Evolutionary conservation across 2,113 vertebrate species (phyloP), one percentile per base, ranked within the genome.

Genomic region (Triplophysa dalaica): DNA sequence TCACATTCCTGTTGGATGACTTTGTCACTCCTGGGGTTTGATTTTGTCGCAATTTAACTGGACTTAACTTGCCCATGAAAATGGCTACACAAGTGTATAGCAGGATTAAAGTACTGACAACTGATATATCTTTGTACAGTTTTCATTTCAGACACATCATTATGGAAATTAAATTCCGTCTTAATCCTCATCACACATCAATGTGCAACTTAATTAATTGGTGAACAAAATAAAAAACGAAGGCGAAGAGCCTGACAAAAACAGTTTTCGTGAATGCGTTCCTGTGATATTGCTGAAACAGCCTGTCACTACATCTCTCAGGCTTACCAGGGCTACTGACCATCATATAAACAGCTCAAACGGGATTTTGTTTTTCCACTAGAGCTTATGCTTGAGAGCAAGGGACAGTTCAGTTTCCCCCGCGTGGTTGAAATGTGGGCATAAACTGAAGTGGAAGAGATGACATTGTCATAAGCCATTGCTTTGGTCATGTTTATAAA

Each of bases 281-380:
- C 33, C 6, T 38, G 33, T 38, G 33, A 38, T 7, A 38, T 6
- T 38, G 33, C n/a, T 74, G 21, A 61, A 60, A 62, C 58, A 12
- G 58, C 41, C 58, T 75, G 72, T 75, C 58, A 75, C 21, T 41
- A 24, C 58, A 45, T 63, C 41, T 48, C 72, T 26, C 8, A 61
- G 33, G 19, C 41, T 45, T 74, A 16, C 29, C 72, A 75, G 72
- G 58, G 21, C 58, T 63, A 45, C 54, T 43, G 33, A 43, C 33
- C 61, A 33, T 61, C 70, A 72, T 56, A 29, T 24, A 60, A 74
- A 24, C 33, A 61, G 21, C 58, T 63, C 22, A 75, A 48, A 75
- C 38, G 24, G 21, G 41, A 63, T 63, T 21, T 43, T 75, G 58
- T 75, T 63, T 50, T 63, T 11, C 41, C 45, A 17, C 13, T 22